These are phyloP conservation scores for Okapia johnstoni DNA, from an alignment of 2,113 vertebrate genomes.

Conservation along the genomic window DNA sequence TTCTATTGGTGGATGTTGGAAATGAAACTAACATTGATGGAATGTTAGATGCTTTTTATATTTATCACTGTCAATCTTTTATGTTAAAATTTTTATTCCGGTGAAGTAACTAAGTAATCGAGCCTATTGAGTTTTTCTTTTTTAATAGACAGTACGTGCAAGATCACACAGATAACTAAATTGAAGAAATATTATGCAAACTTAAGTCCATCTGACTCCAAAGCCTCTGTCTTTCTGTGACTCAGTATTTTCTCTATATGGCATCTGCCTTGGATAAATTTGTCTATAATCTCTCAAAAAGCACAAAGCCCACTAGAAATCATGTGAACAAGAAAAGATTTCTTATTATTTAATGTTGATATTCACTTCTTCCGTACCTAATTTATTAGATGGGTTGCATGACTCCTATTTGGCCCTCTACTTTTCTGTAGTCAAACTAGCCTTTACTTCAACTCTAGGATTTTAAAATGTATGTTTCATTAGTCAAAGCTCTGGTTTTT, in stretches of 20 bases:
- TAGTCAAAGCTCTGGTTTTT: background rate
- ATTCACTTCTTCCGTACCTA: background rate
- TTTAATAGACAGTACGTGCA: background rate
- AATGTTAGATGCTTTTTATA: background rate
- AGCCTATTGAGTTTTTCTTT: background rate
- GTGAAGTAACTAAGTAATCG: background rate
- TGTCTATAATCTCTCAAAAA: background rate
- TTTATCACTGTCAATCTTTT: background rate
- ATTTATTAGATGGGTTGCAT: background rate
- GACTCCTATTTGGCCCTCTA: background rate
- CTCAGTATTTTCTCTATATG: background rate
- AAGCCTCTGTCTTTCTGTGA: background rate
- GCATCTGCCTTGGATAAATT: background rate
- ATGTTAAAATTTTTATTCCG: background rate
- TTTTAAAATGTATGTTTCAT: background rate
- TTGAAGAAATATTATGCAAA: background rate
- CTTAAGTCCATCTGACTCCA: background rate
- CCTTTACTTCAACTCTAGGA: background rate
- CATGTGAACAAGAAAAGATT: background rate
- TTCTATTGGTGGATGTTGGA: background rate
- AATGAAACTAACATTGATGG: background rate
- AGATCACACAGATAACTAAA: background rate
- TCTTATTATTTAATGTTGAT: background rate
- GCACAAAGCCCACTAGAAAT: background rate
- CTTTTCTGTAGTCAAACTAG: background rate